Base-by-base conservation (phyloP, 2,797 vertebrate species). In the Intellagama lesueurii region DNA sequence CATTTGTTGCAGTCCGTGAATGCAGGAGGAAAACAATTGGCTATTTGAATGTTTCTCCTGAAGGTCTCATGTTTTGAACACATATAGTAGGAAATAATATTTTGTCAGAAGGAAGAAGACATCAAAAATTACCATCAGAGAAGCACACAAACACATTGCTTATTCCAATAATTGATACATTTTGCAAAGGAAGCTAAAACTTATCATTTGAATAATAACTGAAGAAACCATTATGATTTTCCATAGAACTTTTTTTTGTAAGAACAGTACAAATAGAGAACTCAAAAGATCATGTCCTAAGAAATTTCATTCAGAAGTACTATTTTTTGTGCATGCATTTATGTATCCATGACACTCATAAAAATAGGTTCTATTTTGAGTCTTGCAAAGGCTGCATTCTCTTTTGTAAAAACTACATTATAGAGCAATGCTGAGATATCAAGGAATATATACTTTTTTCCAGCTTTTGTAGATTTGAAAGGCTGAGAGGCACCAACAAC, bases 401-500 rank as follows among this genome's bases (percentile, higher is more conserved):
- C 35, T 86, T 86, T 87, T 89, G 83, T 47, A 72, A 88, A 93
- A 90, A 6, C 1, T 52, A n/a, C 32, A 1, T 7, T 44, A 75
- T 12, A 1, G 0, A 78, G 78, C 14, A 83, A 12, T 83, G 49
- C 81, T 90, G 72, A 52, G 49, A 86, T 24, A 90, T 49, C 5
- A 76, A 24, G 70, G 30, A 49, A 73, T 88, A 89, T 64, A 90
- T 85, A 89, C 22, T 22, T 17, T 86, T 2, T 75, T 28, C 9
- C 56, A 87, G 68, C 89, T 89, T 88, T 66, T 86, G 92, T 91
- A 56, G 32, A 40, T 87, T 83, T 89, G 22, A 40, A 66, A 87
- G 30, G 35, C 19, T 12, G 87, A 66, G 4, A 80, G 85, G 30
- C 49, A 73, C 0, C 66, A n/a, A 78, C 91, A n/a, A 79, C 81